Evolutionary conservation across 2,888 invertebrate species (phyloP), one percentile per base, ranked within the genome.

Genomic region (Sphaerophoria taeniata): DNA sequence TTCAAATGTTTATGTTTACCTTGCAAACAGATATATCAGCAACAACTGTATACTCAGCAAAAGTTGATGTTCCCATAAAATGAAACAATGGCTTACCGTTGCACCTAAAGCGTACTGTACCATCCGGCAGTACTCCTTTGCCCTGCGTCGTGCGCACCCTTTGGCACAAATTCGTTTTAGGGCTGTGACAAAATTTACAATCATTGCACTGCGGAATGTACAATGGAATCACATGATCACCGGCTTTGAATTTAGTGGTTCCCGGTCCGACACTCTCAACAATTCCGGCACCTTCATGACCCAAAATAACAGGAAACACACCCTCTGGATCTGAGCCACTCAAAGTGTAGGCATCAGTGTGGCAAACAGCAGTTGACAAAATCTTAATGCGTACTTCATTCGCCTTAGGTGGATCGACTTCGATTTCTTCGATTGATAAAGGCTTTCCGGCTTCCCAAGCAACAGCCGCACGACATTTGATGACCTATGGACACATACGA

Each of bases 41-140:
- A 74, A 98, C 97, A 14, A 99, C 98, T 2, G 98, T 98, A 91
- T 98, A 98, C 92, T 98, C 97, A 85, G 96, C 95, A 91, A 99
- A 99, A 0, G 98, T 98, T 0, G 98, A 98, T 87, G 97, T 97
- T n/a, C 98, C 98, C 98, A 99, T 98, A 90, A 98, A 99, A 92
- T 98, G 98, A 90, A 93, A 96, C 7, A 98, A 89, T 60, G 94
- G 93, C 92, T 98, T 93, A 2, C 96, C 97, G 65, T 91, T 92
- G 87, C 92, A 92, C 3, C 88, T 89, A 92, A 98, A 98, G 58
- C 98, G 94, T 7, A 94, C 94, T 0, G 97, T 97, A 16, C 98
- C 98, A 92, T 98, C 97, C 0, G 98, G 98, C 97, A 98, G 96
- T 4, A 97, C 92, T 47, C 98, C 98, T 89, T 95, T 94, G 0